Conservation (phyloP, 2,888 invertebrate genomes). For the Lucinisca nassula region DNA sequence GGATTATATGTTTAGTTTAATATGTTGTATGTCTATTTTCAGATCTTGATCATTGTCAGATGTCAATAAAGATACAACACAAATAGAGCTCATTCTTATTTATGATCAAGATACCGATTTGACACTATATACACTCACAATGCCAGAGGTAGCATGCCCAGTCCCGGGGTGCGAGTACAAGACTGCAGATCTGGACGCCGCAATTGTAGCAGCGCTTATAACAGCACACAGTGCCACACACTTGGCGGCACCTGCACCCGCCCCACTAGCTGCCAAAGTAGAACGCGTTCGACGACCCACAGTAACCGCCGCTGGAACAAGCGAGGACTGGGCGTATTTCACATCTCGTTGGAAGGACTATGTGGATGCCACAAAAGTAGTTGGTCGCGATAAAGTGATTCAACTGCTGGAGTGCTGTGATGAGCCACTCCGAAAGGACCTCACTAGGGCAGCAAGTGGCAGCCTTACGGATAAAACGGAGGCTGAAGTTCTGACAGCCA, state of each 20-base stretch:
- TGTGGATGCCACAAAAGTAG: constrained; percentile 61
- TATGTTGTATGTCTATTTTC: no score
- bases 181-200: constrained; percentile 58
- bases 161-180: constrained; percentile 56
- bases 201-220: constrained; percentile 11
- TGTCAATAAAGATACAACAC: not conserved
- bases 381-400: constrained; percentile 52
- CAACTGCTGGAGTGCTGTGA: constrained; percentile 72
- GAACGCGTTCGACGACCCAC: constrained; percentile 67
- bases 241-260: not conserved
- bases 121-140: not conserved
- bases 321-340: constrained; percentile 69
- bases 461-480: constrained; percentile 48
- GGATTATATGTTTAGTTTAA: no score
- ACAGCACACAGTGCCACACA: constrained; percentile 3
- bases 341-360: constrained; percentile 67
- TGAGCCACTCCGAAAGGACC: constrained; percentile 60
- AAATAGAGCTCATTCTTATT: constrained; percentile 36
- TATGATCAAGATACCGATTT: constrained; percentile 44
- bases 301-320: constrained; percentile 56
- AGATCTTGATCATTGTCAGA: no score
- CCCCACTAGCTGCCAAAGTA: constrained; percentile 25
- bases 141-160: constrained; percentile 49
- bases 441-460: constrained; percentile 54
- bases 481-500: constrained; percentile 53